Base-by-base conservation (phyloP, 2,113 vertebrate genomes). In the Rousettus leschenaultii region DNA sequence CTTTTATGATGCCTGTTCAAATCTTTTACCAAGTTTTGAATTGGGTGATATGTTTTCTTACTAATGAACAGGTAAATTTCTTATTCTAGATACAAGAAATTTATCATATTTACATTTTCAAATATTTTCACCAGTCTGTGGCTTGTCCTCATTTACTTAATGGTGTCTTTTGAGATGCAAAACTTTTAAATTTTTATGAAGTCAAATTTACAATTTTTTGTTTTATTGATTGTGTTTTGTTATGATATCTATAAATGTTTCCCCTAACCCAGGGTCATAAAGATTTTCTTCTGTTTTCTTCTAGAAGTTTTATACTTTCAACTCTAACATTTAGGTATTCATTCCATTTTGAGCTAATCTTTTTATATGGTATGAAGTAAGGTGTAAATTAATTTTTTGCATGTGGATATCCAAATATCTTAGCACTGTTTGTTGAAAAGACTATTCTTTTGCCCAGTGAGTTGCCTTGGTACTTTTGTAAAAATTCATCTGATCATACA, bases 1-100 rank as follows among this genome's bases (percentile, higher is more conserved):
- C 33, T 85, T 75, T 82, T 77, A 53, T 38, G 14, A 87, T 38
- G 18, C 6, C 55, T 70, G 45, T 48, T 79, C 73, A 86, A 86
- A 70, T 94, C 3, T 80, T 80, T 78, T 71, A 77, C 38, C 11
- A 89, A 57, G 45, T 77, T 89, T 92, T 93, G 75, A 89, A 82
- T 11, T 92, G 43, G 43, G 80, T 89, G 28, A 89, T 71, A 43
- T 61, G 7, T 55, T 90, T 92, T 79, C 18, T 53, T 90, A 86
- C 63, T 96, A 89, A 40, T 53, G 18, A 70, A 43, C 30, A 77
- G 2, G 66, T 57, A 90, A 28, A 89, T 28, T 90, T 85, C 35
- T 86, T 89, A 82, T 40, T 70, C 22, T 89, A 45, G 38, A 55
- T 65, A 63, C 9, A 89, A 92, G 65, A 94, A 86, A 40, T 63